Base-by-base conservation (phyloP, 2,797 vertebrate genomes). In the Hirundo rustica region DNA sequence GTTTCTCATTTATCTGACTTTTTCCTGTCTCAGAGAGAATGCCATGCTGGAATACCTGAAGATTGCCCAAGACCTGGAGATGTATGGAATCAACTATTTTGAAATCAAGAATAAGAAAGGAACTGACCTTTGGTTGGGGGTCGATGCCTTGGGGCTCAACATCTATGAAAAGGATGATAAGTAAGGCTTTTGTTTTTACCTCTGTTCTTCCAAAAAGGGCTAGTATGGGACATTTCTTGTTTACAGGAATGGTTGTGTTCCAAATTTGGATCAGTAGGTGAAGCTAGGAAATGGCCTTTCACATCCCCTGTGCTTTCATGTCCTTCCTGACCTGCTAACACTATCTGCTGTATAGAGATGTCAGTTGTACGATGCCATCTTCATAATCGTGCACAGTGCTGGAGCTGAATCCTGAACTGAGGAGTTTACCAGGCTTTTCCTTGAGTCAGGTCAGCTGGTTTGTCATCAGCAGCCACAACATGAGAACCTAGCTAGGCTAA, bases 51-150 rank as follows among this genome's bases (percentile, higher is more conserved):
- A 99, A 95, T 99, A 99, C 92, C 97, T 99, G 97, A 99, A 99
- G 98, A 99, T 99, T 26, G 99, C 98, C 45, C 99, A 99, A 97
- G 99, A 99, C 95, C 97, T 99, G 96, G 99, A 99, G 93, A 99
- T 99, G 99, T 99, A 99, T 19, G 99, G 99, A 18, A 99, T 99
- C 91, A 99, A 99, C 98, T 99, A 99, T 92, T 99, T 99, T 65
- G 99, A 99, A 95, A 99, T 99, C 94, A 99, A 99, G 97, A 99
- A 99, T 86, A 99, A 99, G 97, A 99, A 99, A 96, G 99, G 99
- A 79, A 99, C 99, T 9, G 99, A 99, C 82, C 98, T 99, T 85
- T 99, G 98, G 98, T 98, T 99, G 76, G 99, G 99, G 29, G 99
- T 99, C 30, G 99, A 99, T 66, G 99, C 99, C 15, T 98, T 99